Conservation (phyloP, 2,888 invertebrate genomes). For the Erebia palarica region DNA sequence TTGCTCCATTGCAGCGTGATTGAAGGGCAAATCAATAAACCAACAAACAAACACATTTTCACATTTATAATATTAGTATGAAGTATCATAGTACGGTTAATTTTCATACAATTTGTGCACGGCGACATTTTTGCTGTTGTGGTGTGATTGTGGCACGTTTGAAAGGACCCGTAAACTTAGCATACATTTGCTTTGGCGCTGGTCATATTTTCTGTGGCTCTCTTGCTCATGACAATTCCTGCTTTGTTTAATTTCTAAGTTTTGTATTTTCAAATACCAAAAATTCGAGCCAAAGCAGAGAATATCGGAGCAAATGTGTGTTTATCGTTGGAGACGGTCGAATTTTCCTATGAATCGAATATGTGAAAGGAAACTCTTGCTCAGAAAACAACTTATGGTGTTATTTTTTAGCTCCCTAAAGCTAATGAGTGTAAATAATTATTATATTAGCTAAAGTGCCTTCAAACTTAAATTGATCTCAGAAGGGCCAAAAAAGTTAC, state of each 20-base stretch:
- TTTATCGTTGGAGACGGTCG: constrained; percentile 22
- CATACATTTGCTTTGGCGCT: constrained; percentile 59
- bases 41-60: no score
- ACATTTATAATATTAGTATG: no score
- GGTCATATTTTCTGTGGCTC: constrained; percentile 59
- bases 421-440: not conserved
- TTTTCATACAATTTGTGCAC: no score
- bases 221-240: constrained; percentile 55
- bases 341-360: constrained; percentile 1
- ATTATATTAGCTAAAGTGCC: not conserved
- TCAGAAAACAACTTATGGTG: no score
- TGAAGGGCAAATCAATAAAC: no score
- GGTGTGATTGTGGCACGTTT: not conserved
- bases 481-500: not conserved
- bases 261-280: constrained; percentile 49
- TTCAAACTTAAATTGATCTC: not conserved
- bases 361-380: not conserved
- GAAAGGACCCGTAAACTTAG: constrained; percentile 25
- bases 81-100: no score
- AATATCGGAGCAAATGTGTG: constrained; percentile 59
- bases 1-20: no score
- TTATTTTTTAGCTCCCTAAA: not conserved
- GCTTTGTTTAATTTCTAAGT: constrained; percentile 36
- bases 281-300: constrained; percentile 56
- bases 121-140: not conserved